Evolutionary conservation across 1,140 invertebrate genomes (phyloP).

Genomic region (Lepidostoma basale): DNA sequence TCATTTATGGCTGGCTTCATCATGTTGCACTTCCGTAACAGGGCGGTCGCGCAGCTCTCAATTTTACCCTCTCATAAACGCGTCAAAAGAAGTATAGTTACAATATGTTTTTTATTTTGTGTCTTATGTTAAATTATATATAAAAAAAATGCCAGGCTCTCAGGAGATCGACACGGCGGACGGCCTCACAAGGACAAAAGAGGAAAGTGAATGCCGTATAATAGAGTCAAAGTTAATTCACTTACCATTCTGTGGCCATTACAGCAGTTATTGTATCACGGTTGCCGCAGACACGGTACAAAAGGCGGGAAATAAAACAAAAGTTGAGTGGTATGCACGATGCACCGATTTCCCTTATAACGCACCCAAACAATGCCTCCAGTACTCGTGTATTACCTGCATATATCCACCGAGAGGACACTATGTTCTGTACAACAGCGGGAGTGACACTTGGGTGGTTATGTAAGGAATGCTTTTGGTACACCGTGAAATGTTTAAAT

Average conservation of each 20-base stretch:
- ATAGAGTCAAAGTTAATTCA: constrained; percentile 33
- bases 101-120: no score
- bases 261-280: constrained; percentile 30
- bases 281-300: background rate
- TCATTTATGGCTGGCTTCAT: no score
- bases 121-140: no score
- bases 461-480: background rate
- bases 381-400: constrained; percentile 6
- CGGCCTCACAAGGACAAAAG: background rate
- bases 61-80: no score
- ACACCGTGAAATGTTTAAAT: background rate
- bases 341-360: constrained; percentile 33
- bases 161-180: no score
- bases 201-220: background rate
- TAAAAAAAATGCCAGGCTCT: no score
- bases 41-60: no score
- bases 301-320: constrained; percentile 20
- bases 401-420: constrained; percentile 23
- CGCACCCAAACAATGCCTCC: constrained; percentile 32
- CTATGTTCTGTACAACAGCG: background rate
- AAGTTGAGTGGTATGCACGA: constrained; percentile 3
- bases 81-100: no score
- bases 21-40: no score
- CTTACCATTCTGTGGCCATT: constrained; percentile 40
- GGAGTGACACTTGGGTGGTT: background rate